These are phyloP conservation scores for Hemicordylus capensis DNA, from an alignment of 2,113 vertebrate genomes.

Conservation along the genomic window DNA sequence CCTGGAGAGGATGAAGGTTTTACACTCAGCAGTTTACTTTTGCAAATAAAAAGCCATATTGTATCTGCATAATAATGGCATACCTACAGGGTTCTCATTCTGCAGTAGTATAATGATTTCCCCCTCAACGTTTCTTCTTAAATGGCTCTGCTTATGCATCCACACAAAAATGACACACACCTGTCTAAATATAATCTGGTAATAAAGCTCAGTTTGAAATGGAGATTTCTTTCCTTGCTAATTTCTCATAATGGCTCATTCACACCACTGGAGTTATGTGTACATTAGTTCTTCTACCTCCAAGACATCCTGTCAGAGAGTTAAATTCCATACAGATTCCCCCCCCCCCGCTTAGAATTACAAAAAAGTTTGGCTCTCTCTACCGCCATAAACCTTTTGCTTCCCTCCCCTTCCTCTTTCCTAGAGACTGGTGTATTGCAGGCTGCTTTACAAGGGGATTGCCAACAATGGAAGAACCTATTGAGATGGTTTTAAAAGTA, in stretches of 20 bases:
- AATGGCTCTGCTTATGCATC: conserved; percentile 59
- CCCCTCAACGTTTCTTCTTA: conserved; percentile 61
- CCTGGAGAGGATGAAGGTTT: conserved; percentile 44
- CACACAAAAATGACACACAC: conserved; percentile 55
- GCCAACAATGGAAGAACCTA: neutral
- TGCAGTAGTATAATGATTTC: conserved; percentile 31
- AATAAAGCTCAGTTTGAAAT: conserved; percentile 40
- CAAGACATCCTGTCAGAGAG: conserved; percentile 23
- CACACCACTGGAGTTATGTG: conserved; percentile 20
- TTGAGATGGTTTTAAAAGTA: conserved; percentile 1
- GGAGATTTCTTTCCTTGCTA: conserved; percentile 46
- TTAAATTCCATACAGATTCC: neutral
- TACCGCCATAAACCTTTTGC: neutral
- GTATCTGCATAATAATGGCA: conserved; percentile 60
- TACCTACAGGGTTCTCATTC: conserved; percentile 58
- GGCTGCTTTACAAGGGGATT: neutral
- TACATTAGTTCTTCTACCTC: conserved; percentile 9
- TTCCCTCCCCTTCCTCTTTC: neutral
- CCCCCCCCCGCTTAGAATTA: neutral
- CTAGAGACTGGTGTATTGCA: neutral
- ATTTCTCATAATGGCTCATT: conserved; percentile 61
- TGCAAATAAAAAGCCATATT: conserved; percentile 56
- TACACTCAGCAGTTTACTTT: conserved; percentile 36
- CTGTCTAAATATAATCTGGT: conserved; percentile 59
- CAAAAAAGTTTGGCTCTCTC: neutral